phyloP scores from a whole-genome alignment of 2,888 invertebrate genomes.

The Drosophila emarginata region DNA sequence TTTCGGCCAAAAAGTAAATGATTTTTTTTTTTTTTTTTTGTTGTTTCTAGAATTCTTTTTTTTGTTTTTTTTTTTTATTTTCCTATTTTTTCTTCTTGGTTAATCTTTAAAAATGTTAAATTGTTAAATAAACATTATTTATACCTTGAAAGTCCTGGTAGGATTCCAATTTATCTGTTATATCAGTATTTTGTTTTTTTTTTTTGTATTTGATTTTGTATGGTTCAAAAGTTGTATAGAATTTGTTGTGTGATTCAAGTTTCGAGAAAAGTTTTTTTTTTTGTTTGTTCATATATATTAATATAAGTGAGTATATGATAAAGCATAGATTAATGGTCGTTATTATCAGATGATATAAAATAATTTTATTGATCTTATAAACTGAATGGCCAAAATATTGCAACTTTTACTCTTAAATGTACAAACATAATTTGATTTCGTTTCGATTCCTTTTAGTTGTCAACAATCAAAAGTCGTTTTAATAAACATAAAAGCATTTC shows the following conservation, averaged over 20 bases:
- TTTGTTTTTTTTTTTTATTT: slow-evolving; percentile 25
- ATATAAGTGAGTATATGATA: slow-evolving; percentile 43
- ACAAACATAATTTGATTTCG: slow-evolving; percentile 6
- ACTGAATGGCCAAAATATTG: slow-evolving; percentile 45
- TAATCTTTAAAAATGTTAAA: slow-evolving; percentile 59
- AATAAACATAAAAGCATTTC: slow-evolving; percentile 71
- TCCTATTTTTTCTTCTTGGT: slow-evolving; percentile 35
- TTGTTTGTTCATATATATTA: slow-evolving; percentile 49
- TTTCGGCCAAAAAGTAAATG: slow-evolving; percentile 33
- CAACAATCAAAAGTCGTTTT: slow-evolving; percentile 72
- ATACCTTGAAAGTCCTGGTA: slow-evolving; percentile 83
- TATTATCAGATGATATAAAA: slow-evolving; percentile 58
- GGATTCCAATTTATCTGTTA: slow-evolving; percentile 83
- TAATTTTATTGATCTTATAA: slow-evolving; percentile 13
- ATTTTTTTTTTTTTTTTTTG: slow-evolving; percentile 36
- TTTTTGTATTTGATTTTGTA: slow-evolving; percentile 9
- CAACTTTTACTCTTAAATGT: slow-evolving; percentile 40
- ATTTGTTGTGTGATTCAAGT: slow-evolving; percentile 63
- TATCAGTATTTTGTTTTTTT: slow-evolving; percentile 58
- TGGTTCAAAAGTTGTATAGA: not conserved
- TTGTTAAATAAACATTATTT: slow-evolving; percentile 67
- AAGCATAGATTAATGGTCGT: slow-evolving; percentile 70
- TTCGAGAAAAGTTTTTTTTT: not conserved
- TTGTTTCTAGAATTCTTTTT: slow-evolving; percentile 8
- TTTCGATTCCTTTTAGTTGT: slow-evolving; percentile 48